Percentiles rank a stretch among this genome's conserved stretches.
Conservation (phyloP, 1,140 invertebrate genomes). For the Tetragnatha versicolor region DNA sequence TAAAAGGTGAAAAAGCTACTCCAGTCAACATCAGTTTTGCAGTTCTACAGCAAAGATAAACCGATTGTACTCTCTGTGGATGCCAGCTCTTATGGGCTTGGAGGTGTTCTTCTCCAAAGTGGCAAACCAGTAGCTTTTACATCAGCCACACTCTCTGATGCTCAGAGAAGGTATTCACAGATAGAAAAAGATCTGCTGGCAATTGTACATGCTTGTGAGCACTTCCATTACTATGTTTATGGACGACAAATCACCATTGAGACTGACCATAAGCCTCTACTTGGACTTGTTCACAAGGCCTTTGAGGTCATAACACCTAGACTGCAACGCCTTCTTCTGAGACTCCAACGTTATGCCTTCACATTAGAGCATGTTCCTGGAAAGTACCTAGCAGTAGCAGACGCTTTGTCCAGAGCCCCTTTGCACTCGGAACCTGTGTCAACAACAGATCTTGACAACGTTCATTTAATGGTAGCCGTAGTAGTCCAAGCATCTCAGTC, state of each 20-base stretch:
- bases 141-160: too few relatives aligned
- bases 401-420: constrained; percentile 1
- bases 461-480: background rate
- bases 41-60: constrained; percentile 60
- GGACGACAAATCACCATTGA: constrained; percentile 59
- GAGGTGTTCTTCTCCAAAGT: too few relatives aligned
- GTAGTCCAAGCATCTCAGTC: background rate
- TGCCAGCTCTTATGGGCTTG: constrained; percentile 64
- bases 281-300: constrained; percentile 63
- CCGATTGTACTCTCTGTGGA: constrained; percentile 61
- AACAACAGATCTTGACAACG: background rate
- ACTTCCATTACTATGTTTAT: constrained; percentile 64
- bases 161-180: too few relatives aligned
- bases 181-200: constrained; percentile 64
- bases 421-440: background rate
- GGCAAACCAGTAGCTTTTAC: too few relatives aligned
- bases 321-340: constrained; percentile 64
- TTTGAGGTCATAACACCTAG: constrained; percentile 61
- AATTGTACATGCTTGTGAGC: constrained; percentile 61
- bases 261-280: constrained; percentile 63
- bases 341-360: constrained; percentile 64
- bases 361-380: constrained; percentile 61
- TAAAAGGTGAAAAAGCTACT: constrained; percentile 26
- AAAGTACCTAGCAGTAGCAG: constrained; percentile 64
- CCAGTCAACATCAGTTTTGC: constrained; percentile 7